Conservation (phyloP, 1,140 invertebrate genomes). For the Doryteuthis pealeii region DNA sequence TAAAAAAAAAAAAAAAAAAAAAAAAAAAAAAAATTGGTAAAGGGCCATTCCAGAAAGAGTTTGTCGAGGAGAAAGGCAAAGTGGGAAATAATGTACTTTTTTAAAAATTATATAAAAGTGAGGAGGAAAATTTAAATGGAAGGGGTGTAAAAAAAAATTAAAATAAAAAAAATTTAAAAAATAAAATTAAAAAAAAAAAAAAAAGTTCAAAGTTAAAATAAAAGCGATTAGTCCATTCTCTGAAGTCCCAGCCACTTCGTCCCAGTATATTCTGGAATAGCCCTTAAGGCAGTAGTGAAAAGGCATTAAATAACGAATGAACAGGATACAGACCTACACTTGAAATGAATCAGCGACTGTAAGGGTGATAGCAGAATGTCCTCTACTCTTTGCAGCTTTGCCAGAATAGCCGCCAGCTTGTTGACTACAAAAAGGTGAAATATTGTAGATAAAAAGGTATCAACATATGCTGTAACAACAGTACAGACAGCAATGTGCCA, state of each 20-base stretch:
- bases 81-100: too few relatives aligned
- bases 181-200: too few relatives aligned
- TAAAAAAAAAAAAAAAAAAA: too few relatives aligned
- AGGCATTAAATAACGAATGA: neutral
- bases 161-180: too few relatives aligned
- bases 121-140: neutral
- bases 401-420: conserved; percentile 11
- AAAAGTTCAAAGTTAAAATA: too few relatives aligned
- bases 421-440: conserved; percentile 12
- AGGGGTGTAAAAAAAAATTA: neutral
- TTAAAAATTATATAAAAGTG: too few relatives aligned
- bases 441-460: conserved; percentile 1
- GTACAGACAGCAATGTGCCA: conserved; percentile 3
- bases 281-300: neutral
- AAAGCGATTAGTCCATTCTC: neutral
- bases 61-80: too few relatives aligned
- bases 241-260: neutral
- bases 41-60: too few relatives aligned
- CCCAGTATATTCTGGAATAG: conserved; percentile 8
- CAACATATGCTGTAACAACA: conserved; percentile 3
- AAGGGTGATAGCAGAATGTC: conserved; percentile 14
- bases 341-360: conserved; percentile 14
- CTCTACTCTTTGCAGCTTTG: conserved; percentile 12
- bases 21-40: too few relatives aligned
- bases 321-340: conserved; percentile 8